These are phyloP conservation scores for Thera britannica DNA, from an alignment of 2,888 invertebrate genomes.

Conservation along the genomic window DNA sequence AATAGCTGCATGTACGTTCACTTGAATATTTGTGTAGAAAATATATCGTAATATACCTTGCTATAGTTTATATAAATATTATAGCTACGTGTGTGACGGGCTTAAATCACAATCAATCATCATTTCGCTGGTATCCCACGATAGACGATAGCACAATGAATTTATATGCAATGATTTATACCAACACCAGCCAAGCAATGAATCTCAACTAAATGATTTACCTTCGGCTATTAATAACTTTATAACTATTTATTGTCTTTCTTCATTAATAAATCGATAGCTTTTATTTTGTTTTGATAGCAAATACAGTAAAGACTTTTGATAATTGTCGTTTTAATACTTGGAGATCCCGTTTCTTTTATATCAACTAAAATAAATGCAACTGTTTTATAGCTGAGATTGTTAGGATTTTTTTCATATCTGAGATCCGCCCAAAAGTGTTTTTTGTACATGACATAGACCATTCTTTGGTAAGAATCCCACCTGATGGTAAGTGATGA, in stretches of 20 bases:
- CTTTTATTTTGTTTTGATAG: not conserved
- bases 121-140: slow-evolving; percentile 26
- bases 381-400: no score
- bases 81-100: no score
- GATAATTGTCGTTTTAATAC: not conserved
- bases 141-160: slow-evolving; percentile 32
- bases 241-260: slow-evolving; percentile 18
- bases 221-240: slow-evolving; percentile 19
- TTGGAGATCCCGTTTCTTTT: not conserved
- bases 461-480: no score
- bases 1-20: no score
- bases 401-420: no score
- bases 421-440: no score
- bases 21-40: no score
- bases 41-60: no score
- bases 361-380: no score
- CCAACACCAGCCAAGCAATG: slow-evolving; percentile 34
- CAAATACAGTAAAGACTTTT: not conserved
- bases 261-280: not conserved
- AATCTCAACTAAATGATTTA: slow-evolving; percentile 42
- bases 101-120: slow-evolving; percentile 30
- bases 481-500: no score
- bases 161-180: slow-evolving; percentile 38
- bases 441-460: no score
- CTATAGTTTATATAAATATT: no score